Evolutionary conservation across 2,888 invertebrate genomes (phyloP).

Genomic region (Tridacna gigas): DNA sequence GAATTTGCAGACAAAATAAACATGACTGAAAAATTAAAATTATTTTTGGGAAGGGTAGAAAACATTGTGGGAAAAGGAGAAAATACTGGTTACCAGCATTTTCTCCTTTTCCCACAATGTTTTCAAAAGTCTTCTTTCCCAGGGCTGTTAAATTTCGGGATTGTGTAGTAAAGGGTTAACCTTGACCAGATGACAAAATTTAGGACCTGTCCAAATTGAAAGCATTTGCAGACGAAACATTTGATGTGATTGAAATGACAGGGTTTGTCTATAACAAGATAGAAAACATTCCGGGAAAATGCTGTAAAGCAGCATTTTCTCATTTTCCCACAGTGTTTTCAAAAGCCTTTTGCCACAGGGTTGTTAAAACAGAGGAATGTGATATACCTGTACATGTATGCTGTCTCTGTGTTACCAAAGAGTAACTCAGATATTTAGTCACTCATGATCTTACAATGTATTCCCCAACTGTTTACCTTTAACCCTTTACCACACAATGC

Average conservation of each 20-base stretch:
- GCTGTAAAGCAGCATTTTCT: background rate
- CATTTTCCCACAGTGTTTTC: background rate
- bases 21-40: too few species aligned
- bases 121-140: too few species aligned
- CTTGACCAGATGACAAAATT: too few species aligned
- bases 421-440: background rate
- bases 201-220: too few species aligned
- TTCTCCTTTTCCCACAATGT: background rate
- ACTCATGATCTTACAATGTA: background rate
- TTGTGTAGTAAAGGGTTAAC: too few species aligned
- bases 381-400: background rate
- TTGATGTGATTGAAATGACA: too few species aligned
- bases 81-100: background rate
- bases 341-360: background rate
- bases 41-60: background rate
- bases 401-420: background rate
- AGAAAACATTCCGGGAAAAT: too few species aligned
- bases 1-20: too few species aligned
- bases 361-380: background rate
- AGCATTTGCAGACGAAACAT: too few species aligned
- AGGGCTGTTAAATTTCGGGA: too few species aligned
- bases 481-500: conserved; percentile 9
- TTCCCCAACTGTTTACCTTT: background rate
- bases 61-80: conserved; percentile 13
- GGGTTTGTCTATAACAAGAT: too few species aligned